Percentiles rank a stretch among this genome's conserved stretches.
phyloP scores from a whole-genome alignment of 1,140 invertebrate species.

The Trachymyrmex septentrionalis region DNA sequence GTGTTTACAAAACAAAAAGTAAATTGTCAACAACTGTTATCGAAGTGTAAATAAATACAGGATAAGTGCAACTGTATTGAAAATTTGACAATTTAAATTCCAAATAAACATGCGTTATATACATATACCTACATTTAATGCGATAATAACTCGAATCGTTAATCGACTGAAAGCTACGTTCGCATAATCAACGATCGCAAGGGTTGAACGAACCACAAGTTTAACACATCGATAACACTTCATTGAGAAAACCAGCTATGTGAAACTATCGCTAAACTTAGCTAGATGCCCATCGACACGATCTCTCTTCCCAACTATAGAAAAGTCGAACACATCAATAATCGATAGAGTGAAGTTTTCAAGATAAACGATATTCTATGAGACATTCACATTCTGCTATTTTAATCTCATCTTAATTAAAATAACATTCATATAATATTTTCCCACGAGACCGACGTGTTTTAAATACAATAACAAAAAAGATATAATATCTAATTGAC shows the following conservation, averaged over 20 bases:
- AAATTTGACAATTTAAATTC: not conserved
- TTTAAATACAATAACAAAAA: not conserved
- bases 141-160: conserved; percentile 17
- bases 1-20: not conserved
- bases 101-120: not conserved
- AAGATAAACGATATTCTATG: not conserved
- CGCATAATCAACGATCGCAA: conserved; percentile 33
- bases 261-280: conserved; percentile 73
- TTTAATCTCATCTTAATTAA: not conserved
- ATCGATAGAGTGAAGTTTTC: conserved; percentile 31
- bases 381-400: not conserved
- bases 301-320: not conserved
- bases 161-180: conserved; percentile 21
- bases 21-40: not conserved
- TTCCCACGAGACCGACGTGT: not conserved
- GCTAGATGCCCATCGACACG: conserved; percentile 59
- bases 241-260: conserved; percentile 66
- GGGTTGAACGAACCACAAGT: conserved; percentile 72
- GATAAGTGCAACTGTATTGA: not conserved
- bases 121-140: not conserved
- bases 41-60: not conserved
- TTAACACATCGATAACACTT: conserved; percentile 73
- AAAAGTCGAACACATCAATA: conserved; percentile 54
- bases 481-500: not conserved
- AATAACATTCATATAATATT: not conserved